Conservation (phyloP, 2,113 vertebrate species). For the Bambusicola thoracicus region DNA sequence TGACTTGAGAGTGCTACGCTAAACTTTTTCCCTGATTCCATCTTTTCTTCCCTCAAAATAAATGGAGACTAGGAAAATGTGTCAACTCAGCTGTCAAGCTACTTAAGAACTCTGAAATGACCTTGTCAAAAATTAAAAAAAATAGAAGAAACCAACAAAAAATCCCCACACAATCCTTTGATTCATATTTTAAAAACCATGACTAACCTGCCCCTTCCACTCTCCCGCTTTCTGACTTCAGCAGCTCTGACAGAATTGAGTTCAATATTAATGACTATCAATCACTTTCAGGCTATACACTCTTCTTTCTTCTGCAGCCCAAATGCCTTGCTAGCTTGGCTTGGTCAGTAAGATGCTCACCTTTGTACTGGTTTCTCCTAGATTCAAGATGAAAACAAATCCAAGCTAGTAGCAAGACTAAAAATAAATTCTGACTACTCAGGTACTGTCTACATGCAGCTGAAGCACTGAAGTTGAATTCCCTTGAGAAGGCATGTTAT, state of each 20-base stretch:
- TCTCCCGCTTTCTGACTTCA: neutral
- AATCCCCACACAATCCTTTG: neutral
- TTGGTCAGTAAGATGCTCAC: neutral
- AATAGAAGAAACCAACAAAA: neutral
- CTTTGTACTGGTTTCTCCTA: neutral
- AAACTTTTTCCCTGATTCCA: neutral
- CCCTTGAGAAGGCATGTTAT: neutral
- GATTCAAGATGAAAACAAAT: slow-evolving; percentile 6
- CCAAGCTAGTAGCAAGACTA: neutral
- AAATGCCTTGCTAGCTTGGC: neutral
- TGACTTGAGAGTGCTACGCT: slow-evolving; percentile 1
- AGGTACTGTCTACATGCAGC: neutral
- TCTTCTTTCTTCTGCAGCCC: slow-evolving; percentile 8
- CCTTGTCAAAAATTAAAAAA: neutral
- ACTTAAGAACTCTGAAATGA: slow-evolving; percentile 42
- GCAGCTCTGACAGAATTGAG: neutral
- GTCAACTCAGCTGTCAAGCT: slow-evolving; percentile 15
- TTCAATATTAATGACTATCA: slow-evolving; percentile 50
- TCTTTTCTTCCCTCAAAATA: neutral
- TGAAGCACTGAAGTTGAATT: neutral
- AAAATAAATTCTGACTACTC: slow-evolving; percentile 3
- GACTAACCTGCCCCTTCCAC: slow-evolving; percentile 28
- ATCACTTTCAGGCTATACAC: neutral
- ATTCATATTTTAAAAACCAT: slow-evolving; percentile 60
- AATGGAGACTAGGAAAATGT: neutral